These are phyloP conservation scores for Brenthis daphne DNA, from an alignment of 2,888 invertebrate species.

Conservation along the genomic window DNA sequence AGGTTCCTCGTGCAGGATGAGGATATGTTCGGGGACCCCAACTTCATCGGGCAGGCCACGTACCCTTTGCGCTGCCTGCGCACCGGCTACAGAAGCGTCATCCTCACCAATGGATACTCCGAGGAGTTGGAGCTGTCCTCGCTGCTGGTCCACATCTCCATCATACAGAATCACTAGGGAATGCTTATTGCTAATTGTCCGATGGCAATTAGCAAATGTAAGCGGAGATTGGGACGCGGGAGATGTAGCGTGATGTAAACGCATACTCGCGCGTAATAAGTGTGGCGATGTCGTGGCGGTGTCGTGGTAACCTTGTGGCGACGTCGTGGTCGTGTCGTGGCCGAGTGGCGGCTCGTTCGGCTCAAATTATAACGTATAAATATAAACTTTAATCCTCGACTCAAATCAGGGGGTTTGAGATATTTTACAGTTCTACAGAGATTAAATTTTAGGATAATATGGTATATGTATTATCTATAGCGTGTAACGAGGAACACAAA, in stretches of 20 bases:
- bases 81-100: conserved; percentile 95
- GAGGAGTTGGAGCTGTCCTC: conserved; percentile 96
- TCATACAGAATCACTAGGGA: conserved; percentile 42
- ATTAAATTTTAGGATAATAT: too few relatives aligned
- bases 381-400: too few relatives aligned
- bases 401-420: too few relatives aligned
- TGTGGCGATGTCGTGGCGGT: neutral
- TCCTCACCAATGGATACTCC: conserved; percentile 93
- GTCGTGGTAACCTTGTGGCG: too few relatives aligned
- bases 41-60: conserved; percentile 97
- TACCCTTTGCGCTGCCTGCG: conserved; percentile 92
- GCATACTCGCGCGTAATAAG: neutral
- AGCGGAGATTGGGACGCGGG: neutral
- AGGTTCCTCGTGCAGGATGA: conserved; percentile 96
- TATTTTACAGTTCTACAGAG: too few relatives aligned
- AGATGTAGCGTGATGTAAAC: neutral
- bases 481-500: too few relatives aligned
- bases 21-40: conserved; percentile 98
- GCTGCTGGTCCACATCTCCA: conserved; percentile 86
- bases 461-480: too few relatives aligned
- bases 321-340: too few relatives aligned
- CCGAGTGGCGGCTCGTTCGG: too few relatives aligned
- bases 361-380: too few relatives aligned
- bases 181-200: neutral
- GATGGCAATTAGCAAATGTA: neutral